These are phyloP conservation scores for Passer montanus DNA, from an alignment of 2,113 vertebrate species.

Conservation along the genomic window DNA sequence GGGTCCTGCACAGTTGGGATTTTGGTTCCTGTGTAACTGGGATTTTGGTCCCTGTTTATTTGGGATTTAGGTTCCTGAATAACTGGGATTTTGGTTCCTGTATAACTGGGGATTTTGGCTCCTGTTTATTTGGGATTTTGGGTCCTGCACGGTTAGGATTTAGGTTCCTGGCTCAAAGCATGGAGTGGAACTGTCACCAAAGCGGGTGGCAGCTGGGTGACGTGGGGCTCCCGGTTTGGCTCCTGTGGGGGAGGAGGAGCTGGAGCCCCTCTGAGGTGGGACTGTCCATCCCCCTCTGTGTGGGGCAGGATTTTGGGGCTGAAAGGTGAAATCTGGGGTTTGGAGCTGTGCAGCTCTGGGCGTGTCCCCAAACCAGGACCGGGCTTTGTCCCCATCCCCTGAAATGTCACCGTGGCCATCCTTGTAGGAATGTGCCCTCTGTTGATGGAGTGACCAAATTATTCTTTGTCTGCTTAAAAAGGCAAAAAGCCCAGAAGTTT, in stretches of 20 bases:
- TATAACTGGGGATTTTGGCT: neutral
- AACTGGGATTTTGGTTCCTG: neutral
- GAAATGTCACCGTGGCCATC: neutral
- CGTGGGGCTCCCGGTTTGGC: neutral
- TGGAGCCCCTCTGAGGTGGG: neutral
- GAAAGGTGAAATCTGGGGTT: neutral
- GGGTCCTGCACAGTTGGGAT: too few relatives aligned
- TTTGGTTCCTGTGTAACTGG: too few relatives aligned
- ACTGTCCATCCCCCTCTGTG: accelerated
- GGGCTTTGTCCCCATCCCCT: neutral
- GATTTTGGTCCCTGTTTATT: too few relatives aligned
- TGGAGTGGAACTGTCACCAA: neutral
- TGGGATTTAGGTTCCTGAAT: too few relatives aligned
- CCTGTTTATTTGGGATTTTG: too few relatives aligned
- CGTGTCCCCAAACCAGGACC: neutral
- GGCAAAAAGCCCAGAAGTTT: too few relatives aligned
- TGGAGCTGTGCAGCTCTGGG: neutral
- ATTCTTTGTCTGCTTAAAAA: too few relatives aligned
- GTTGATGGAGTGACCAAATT: too few relatives aligned
- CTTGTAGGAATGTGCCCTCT: too few relatives aligned
- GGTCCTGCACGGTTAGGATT: neutral
- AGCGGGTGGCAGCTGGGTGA: neutral
- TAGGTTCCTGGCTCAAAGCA: neutral
- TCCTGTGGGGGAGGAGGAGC: neutral
- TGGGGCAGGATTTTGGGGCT: neutral